A percentile compares a stretch with the other conserved stretches of the same genome.
These are phyloP conservation scores for Oxyura jamaicensis DNA, from an alignment of 2,113 vertebrate genomes.

Conservation along the genomic window DNA sequence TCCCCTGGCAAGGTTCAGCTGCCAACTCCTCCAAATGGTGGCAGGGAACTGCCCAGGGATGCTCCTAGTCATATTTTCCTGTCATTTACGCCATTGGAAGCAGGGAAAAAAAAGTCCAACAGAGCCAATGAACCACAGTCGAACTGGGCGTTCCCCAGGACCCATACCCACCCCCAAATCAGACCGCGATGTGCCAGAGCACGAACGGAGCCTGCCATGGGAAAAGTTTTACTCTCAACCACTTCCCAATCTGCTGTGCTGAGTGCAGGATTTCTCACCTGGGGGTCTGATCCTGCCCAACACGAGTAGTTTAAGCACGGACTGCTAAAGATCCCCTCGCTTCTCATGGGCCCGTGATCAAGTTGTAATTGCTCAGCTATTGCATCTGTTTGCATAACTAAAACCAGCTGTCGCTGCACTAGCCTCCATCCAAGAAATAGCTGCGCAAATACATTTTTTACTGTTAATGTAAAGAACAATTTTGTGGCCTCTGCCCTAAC, in stretches of 20 bases:
- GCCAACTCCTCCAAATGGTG: neutral
- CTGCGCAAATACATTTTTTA: slow-evolving; percentile 49
- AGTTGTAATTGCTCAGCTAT: slow-evolving; percentile 47
- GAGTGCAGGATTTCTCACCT: neutral
- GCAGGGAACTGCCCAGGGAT: neutral
- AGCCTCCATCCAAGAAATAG: slow-evolving; percentile 33
- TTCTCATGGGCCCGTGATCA: neutral
- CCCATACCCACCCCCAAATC: neutral
- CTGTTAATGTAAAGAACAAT: slow-evolving; percentile 53
- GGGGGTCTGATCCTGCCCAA: neutral
- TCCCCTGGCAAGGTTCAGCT: neutral
- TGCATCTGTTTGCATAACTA: slow-evolving; percentile 53
- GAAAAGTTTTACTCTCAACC: neutral
- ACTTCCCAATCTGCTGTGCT: neutral
- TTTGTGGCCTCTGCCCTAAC: slow-evolving; percentile 11
- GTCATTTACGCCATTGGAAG: neutral
- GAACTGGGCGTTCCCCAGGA: neutral
- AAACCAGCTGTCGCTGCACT: slow-evolving; percentile 13
- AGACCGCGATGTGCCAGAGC: neutral
- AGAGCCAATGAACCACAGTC: neutral
- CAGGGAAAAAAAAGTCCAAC: neutral
- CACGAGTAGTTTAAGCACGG: neutral
- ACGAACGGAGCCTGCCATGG: neutral
- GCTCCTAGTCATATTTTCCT: neutral
- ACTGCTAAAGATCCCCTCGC: neutral